Base-by-base conservation (phyloP, 1,140 invertebrate genomes). In the Anastatus disparis region DNA sequence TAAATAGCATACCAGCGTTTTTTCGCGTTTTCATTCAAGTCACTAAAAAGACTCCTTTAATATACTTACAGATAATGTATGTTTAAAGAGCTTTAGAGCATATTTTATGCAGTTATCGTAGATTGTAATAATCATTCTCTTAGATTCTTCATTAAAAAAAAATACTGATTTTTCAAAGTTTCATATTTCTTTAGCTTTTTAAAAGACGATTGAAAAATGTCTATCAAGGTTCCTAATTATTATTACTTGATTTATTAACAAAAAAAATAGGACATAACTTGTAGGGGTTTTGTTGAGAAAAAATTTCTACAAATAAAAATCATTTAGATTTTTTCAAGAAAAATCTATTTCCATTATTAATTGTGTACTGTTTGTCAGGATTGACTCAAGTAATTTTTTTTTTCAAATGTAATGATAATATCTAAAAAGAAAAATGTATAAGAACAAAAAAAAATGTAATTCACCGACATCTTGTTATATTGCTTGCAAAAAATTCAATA, bases 1-100 rank as follows among this genome's bases (percentile, higher is more conserved):
- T 82, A 82, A 82, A 82, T 82, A 82, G 78, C 76, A 77, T 73
- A 76, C 72, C 75, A 78, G 74, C 68, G 67, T 62, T 73, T 62
- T 42, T 62, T 73, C 70, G 52, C 70, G 40, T 70, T 46, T 62
- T 76, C 50, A 74, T 6, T 12, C 59, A 63, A 35, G 20, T 46
- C 29, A 56, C 52, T 15, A 46, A 46, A 46, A 56, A 40, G 38
- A 71, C 27, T 64, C 31, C 53, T 64, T 56, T 50, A 52, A 48
- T 56, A 63, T 46, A 38, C 40, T 31, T 63, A 55, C 48, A 15
- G 7, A 40, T 58, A 50, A 48, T 17, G 40, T 50, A 62, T 55
- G 59, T 26, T 13, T 71, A 20, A 29, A 22, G 61, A 48, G 48
- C 24, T 71, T 62, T 50, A 66, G 52, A 68, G 27, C 20, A 58